Evolutionary conservation across 64 coral and sea anemone species (phyloP).

Genomic region (Cladopsammia gracilis): DNA sequence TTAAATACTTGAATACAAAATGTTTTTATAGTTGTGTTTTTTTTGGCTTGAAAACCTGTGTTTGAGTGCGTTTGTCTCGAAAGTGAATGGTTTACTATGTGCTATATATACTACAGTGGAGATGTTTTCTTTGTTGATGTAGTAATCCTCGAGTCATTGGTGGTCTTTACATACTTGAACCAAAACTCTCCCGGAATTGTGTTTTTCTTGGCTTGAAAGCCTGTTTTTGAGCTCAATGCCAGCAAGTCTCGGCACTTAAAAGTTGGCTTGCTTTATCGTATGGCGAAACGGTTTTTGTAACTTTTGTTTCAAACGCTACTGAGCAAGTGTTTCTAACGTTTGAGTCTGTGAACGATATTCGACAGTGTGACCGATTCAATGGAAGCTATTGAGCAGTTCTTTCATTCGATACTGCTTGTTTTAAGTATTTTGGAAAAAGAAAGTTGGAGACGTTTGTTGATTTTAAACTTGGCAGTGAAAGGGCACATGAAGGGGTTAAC

Average conservation of each 20-base stretch:
- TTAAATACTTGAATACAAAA: background rate
- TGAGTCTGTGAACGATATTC: background rate
- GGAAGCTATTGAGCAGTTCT: no score
- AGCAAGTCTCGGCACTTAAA: no score
- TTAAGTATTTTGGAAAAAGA: background rate
- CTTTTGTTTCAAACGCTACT: background rate
- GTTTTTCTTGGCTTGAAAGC: constrained; percentile 12
- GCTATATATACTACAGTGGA: background rate
- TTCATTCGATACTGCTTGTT: background rate
- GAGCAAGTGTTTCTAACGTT: background rate
- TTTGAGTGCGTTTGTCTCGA: background rate
- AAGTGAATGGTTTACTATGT: no score
- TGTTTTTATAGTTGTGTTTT: background rate
- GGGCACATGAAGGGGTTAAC: background rate
- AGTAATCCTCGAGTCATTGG: background rate
- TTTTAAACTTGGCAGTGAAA: background rate
- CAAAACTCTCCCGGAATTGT: background rate
- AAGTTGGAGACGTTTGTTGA: constrained; percentile 14
- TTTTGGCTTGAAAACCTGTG: background rate
- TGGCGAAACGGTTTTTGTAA: background rate
- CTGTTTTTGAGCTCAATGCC: background rate
- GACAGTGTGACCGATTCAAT: no score
- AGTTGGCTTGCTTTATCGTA: background rate
- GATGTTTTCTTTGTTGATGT: background rate
- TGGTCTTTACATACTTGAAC: background rate